Percentiles rank a stretch among this genome's conserved stretches.
phyloP scores from a whole-genome alignment of 2,113 vertebrate species.

The Promerops cafer region DNA sequence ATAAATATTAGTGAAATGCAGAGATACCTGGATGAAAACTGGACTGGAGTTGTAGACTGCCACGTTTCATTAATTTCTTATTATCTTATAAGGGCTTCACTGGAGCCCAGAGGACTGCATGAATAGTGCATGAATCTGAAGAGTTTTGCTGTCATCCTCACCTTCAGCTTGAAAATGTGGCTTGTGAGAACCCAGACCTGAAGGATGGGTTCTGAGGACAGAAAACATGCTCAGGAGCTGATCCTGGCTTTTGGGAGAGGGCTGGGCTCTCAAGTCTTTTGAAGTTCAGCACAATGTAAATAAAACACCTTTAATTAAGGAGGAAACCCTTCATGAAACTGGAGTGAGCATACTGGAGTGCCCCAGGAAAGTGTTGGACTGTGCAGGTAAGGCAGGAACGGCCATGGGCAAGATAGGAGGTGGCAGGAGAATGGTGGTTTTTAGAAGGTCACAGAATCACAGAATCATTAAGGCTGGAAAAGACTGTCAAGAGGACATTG shows the following conservation, averaged over 20 bases:
- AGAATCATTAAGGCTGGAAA: neutral
- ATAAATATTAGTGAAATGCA: constrained; percentile 33
- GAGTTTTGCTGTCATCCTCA: constrained; percentile 28
- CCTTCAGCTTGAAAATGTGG: neutral
- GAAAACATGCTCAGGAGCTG: neutral
- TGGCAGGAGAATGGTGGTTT: neutral
- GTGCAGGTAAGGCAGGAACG: neutral
- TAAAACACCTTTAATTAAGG: neutral
- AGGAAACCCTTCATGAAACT: neutral
- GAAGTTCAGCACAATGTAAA: neutral
- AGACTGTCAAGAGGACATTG: neutral
- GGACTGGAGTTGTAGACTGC: constrained; percentile 15
- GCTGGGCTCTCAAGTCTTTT: neutral
- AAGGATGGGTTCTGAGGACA: neutral
- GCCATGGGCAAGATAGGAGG: neutral
- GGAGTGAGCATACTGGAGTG: neutral
- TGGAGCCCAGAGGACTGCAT: constrained; percentile 32
- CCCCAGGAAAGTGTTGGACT: neutral
- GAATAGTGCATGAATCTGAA: constrained; percentile 52
- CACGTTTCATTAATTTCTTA: constrained; percentile 56
- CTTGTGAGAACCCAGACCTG: neutral
- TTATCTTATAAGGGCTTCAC: constrained; percentile 48
- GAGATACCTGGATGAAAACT: constrained; percentile 13
- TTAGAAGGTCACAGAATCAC: neutral
- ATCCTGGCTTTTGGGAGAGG: neutral